These are phyloP conservation scores for Aporrectodea caliginosa DNA, from an alignment of 1,140 invertebrate species.

Conservation along the genomic window DNA sequence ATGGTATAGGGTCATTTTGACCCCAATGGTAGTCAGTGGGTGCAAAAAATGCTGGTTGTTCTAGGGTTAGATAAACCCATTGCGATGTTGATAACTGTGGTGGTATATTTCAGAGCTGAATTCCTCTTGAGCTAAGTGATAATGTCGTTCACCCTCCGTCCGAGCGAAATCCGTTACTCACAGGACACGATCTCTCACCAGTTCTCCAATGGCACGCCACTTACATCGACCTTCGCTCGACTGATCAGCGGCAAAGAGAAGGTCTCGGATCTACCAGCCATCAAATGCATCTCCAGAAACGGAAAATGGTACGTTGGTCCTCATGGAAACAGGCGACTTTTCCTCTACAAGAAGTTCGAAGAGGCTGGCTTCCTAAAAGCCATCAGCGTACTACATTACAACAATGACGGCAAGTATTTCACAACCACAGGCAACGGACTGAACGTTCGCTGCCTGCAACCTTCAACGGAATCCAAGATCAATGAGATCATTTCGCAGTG, in stretches of 20 bases:
- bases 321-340: background rate
- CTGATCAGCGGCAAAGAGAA: background rate
- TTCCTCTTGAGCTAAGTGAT: too few relatives aligned
- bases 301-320: background rate
- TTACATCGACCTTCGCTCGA: background rate
- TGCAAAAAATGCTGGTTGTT: too few relatives aligned
- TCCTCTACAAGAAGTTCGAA: background rate
- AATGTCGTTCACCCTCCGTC: too few relatives aligned
- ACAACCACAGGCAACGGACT: background rate
- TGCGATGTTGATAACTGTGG: too few relatives aligned
- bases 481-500: background rate
- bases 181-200: background rate
- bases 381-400: background rate
- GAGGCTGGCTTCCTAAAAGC: background rate
- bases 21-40: too few relatives aligned
- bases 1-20: too few relatives aligned
- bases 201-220: background rate
- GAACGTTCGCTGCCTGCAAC: background rate
- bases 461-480: background rate
- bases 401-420: background rate
- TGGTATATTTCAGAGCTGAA: too few relatives aligned
- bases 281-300: background rate
- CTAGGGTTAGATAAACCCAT: too few relatives aligned
- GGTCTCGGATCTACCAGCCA: background rate
- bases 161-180: background rate